phyloP scores from a whole-genome alignment of 2,113 vertebrate genomes.

The Cyprinodon variegatus region DNA sequence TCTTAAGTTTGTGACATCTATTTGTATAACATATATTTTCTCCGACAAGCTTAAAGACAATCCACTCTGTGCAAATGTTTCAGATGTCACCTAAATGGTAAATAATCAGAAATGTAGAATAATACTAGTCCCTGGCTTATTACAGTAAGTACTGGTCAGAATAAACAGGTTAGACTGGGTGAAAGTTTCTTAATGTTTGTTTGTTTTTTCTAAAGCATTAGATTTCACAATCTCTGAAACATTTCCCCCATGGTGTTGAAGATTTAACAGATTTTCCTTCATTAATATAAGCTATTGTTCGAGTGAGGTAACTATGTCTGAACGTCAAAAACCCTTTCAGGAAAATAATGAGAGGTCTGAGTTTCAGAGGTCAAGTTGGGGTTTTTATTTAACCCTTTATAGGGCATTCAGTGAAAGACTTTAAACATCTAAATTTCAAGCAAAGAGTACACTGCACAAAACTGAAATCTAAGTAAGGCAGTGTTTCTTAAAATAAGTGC shows the following conservation, averaged over 20 bases:
- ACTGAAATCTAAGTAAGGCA: no score
- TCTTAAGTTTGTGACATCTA: not conserved
- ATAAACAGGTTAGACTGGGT: not conserved
- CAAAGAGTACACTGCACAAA: no score
- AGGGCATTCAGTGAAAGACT: no score
- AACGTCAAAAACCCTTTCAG: not conserved
- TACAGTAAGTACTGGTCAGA: constrained; percentile 1
- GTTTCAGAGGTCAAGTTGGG: not conserved
- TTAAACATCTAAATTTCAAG: no score
- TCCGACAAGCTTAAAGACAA: not conserved
- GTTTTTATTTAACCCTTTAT: no score
- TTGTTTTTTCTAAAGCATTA: not conserved
- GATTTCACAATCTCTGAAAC: not conserved
- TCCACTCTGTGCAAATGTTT: not conserved
- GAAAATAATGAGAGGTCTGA: not conserved
- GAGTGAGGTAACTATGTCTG: not conserved
- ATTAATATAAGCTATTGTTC: not conserved
- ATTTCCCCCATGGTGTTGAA: not conserved
- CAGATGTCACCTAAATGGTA: not conserved
- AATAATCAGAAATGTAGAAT: constrained; percentile 13
- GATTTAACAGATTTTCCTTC: not conserved
- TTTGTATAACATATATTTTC: not conserved
- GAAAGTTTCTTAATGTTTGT: not conserved
- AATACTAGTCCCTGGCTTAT: constrained; percentile 8
- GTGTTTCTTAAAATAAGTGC: no score